Evolutionary conservation across 2,888 invertebrate genomes (phyloP).

Genomic region (Tipula vernalis): DNA sequence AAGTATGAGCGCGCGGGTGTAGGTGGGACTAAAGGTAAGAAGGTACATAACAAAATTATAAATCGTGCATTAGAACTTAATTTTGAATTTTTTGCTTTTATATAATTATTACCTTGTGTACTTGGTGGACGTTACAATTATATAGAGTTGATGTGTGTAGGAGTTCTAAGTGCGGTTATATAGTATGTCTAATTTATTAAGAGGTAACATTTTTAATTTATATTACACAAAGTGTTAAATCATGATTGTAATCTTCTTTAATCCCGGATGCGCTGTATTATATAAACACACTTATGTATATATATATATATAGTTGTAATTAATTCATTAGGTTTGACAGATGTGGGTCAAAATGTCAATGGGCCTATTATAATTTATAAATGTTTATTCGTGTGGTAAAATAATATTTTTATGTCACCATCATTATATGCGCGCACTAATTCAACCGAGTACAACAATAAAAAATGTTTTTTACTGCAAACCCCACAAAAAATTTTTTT

Average conservation of each 20-base stretch:
- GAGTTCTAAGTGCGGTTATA: background rate
- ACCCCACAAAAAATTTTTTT: background rate
- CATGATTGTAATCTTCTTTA: background rate
- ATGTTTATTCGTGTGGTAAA: background rate
- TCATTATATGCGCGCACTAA: background rate
- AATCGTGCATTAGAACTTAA: conserved; percentile 4
- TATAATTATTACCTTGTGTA: background rate
- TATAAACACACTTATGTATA: background rate
- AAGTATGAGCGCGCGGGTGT: background rate
- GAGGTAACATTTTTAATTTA: background rate
- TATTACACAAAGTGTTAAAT: background rate
- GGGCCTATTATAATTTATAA: background rate
- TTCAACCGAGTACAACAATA: background rate
- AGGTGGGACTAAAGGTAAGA: background rate
- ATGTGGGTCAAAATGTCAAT: background rate
- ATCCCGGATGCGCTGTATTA: background rate
- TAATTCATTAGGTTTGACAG: background rate
- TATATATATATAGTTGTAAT: background rate
- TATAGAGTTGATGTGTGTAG: background rate
- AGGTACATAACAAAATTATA: background rate
- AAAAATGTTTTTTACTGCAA: background rate
- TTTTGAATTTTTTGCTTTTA: background rate
- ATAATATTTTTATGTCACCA: background rate
- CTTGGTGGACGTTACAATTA: background rate
- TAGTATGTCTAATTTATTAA: background rate